Percentiles rank a stretch among this genome's conserved stretches.
Conservation (phyloP, 2,113 vertebrate species). For the Microtus oregoni region DNA sequence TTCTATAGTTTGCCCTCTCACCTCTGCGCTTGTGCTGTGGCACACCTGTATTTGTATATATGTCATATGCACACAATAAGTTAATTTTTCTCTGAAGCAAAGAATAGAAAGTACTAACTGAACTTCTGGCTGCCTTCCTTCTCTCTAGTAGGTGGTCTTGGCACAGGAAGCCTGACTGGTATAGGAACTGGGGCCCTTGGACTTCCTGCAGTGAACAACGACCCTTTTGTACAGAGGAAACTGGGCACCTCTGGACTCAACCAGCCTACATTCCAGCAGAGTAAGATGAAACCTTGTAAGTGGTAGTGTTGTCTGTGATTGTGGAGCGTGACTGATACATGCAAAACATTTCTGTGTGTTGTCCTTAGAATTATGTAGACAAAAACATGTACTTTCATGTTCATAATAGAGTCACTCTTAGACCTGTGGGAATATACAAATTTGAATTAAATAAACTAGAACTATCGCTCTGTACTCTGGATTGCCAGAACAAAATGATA, state of each 20-base stretch:
- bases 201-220: slow-evolving; percentile 94
- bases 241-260: slow-evolving; percentile 98
- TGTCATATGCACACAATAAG: neutral
- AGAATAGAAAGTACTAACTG: slow-evolving; percentile 47
- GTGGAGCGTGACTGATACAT: slow-evolving; percentile 89
- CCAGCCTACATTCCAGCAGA: slow-evolving; percentile 99
- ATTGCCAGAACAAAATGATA: slow-evolving; percentile 16
- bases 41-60: fast-evolving
- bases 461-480: neutral
- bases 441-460: slow-evolving; percentile 15
- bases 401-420: neutral
- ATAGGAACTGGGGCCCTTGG: slow-evolving; percentile 94
- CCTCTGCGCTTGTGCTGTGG: no score
- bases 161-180: slow-evolving; percentile 93
- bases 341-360: slow-evolving; percentile 75
- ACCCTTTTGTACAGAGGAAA: slow-evolving; percentile 97
- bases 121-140: slow-evolving; percentile 68
- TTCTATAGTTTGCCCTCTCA: neutral
- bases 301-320: slow-evolving; percentile 96
- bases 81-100: neutral
- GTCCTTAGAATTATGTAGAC: neutral
- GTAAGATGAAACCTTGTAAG: slow-evolving; percentile 99
- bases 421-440: neutral
- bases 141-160: slow-evolving; percentile 91
- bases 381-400: neutral